Conservation (phyloP, 2,797 vertebrate genomes). For the Ambastaia sidthimunki region DNA sequence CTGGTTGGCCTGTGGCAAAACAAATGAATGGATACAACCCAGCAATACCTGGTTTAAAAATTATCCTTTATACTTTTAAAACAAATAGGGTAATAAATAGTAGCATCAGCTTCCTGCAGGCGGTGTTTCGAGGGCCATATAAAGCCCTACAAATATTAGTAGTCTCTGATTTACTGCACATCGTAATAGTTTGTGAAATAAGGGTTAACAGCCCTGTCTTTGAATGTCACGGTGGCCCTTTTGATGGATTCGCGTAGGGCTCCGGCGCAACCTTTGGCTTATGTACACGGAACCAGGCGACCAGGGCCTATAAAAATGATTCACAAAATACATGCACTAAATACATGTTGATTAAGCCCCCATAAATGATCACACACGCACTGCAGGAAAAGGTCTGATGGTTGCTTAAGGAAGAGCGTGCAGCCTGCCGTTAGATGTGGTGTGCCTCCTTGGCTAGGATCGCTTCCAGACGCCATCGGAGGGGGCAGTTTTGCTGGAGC, state of each 20-base stretch:
- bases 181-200: conserved; percentile 52
- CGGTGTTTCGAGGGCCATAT: conserved; percentile 13
- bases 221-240: conserved; percentile 61
- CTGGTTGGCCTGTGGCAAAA: conserved; percentile 65
- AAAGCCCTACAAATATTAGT: conserved; percentile 33
- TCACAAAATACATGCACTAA: conserved; percentile 75
- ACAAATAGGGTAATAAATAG: conserved; percentile 24
- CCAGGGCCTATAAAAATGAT: conserved; percentile 70
- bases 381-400: conserved; percentile 73
- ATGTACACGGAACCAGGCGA: conserved; percentile 65
- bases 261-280: conserved; percentile 60
- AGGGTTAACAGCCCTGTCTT: conserved; percentile 57
- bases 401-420: conserved; percentile 72
- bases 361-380: conserved; percentile 74
- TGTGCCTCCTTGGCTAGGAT: conserved; percentile 75
- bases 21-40: conserved; percentile 2
- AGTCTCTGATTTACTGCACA: conserved; percentile 51
- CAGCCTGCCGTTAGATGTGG: conserved; percentile 78
- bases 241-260: conserved; percentile 61
- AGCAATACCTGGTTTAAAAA: conserved; percentile 1
- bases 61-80: neutral
- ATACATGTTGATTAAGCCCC: conserved; percentile 78
- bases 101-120: neutral
- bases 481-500: conserved; percentile 76
- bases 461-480: conserved; percentile 75